Percentiles rank a stretch among this genome's conserved stretches.
These are phyloP conservation scores for human DNA, from an alignment of 2,113 vertebrate species.

Conservation along the genomic window GRCh38 chrX:12064001-12064500, in stretches of 20 bases:
- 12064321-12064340: background rate
- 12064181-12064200: background rate
- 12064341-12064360: background rate
- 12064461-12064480: background rate
- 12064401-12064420: background rate
- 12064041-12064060: background rate
- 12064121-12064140: background rate
- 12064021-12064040: background rate
- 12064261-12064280: background rate
- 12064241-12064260: background rate
- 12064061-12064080: background rate
- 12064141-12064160: background rate
- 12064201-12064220: background rate
- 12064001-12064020: background rate
- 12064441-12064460: slow-evolving; percentile 9
- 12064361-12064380: background rate
- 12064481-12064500: background rate
- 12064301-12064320: background rate
- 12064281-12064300: background rate
- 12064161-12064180: background rate
- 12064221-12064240: background rate
- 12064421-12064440: background rate
- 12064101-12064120: background rate
- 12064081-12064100: background rate
- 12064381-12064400: background rate